Base-by-base conservation (phyloP, 1,140 invertebrate species). In the Hydropsyche tenuis region DNA sequence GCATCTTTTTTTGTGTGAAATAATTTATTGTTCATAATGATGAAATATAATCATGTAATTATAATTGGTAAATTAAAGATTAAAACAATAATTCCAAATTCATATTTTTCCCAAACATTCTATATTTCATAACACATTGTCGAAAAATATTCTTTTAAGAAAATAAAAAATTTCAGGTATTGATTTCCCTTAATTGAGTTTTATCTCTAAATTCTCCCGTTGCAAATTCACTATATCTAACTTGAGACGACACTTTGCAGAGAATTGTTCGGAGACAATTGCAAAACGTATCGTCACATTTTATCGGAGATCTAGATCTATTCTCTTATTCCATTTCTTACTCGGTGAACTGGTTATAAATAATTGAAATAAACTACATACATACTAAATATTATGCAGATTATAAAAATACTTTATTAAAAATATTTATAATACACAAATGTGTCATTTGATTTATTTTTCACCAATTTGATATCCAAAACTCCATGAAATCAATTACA, bases 361-460 rank as follows among this genome's bases (percentile, higher is more conserved):
- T 48, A 16, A 60, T 60, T 60, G 6, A 27, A 23, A 60, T 23
- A 60, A 60, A 60, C 7, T 60, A n/a, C n/a, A 22, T 27, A 60
- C 18, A n/a, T 12, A 23, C 48, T 42, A 18, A 30, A n/a, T 64
- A 42, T 64, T 14, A 51, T 51, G 18, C 43, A 65, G 63, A 65
- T 43, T 65, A 65, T 43, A 65, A 65, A 65, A 65, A 45, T 65
- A 45, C 63, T 22, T n/a, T 65, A 43, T 65, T 30, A 65, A 43
- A 45, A 43, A 65, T 43, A 43, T 65, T 43, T 45, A 65, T 43
- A 23, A 20, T 60, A 60, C 16, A 53, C 56, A 12, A 25, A 60
- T 60, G 56, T 60, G 56, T 20, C 56, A 60, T 25, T 20, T 14
- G 12, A 12, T 60, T 25, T 14, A 25, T 25, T 60, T 37, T 37